Conservation (phyloP, 2,888 invertebrate species). For the Adelphocoris suturalis region DNA sequence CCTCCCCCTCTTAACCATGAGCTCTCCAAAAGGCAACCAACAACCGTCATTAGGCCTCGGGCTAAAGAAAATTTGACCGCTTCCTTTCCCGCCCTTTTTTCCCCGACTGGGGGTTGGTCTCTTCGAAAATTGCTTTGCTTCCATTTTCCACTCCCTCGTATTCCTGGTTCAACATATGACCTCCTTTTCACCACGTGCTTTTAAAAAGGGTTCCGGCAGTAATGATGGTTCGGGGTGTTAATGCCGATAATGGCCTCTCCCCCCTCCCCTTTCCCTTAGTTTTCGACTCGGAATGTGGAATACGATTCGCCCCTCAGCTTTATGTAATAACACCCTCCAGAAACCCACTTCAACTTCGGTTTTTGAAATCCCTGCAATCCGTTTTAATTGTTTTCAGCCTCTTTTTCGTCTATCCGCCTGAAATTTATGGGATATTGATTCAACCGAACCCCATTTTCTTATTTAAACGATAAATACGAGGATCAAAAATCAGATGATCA, state of each 20-base stretch:
- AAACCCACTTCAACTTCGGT: constrained; percentile 24
- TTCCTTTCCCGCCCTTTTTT: constrained; percentile 6
- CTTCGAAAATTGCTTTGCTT: constrained; percentile 47
- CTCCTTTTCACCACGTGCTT: constrained; percentile 43
- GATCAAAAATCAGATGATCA: too few relatives aligned
- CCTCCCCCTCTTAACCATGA: not conserved
- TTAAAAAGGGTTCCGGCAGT: constrained; percentile 9
- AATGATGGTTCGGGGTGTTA: constrained; percentile 52
- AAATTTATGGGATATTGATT: too few relatives aligned
- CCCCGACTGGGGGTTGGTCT: not conserved
- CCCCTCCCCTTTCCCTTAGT: not conserved
- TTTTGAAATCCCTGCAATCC: not conserved
- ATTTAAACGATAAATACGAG: too few relatives aligned
- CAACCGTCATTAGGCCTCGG: constrained; percentile 46
- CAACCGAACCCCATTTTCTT: too few relatives aligned
- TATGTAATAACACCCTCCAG: constrained; percentile 36
- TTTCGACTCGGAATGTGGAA: constrained; percentile 23
- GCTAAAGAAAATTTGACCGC: constrained; percentile 51
- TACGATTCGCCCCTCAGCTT: constrained; percentile 14
- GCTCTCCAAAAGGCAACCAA: constrained; percentile 6
- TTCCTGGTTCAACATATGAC: constrained; percentile 1
- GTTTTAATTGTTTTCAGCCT: not conserved
- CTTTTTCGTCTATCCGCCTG: not conserved
- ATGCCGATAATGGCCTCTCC: constrained; percentile 41
- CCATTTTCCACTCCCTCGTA: constrained; percentile 5